A percentile compares a stretch with the other conserved stretches of the same genome.
Conservation (phyloP, 2,888 invertebrate species). For the Caenorhabditis macrosperma region DNA sequence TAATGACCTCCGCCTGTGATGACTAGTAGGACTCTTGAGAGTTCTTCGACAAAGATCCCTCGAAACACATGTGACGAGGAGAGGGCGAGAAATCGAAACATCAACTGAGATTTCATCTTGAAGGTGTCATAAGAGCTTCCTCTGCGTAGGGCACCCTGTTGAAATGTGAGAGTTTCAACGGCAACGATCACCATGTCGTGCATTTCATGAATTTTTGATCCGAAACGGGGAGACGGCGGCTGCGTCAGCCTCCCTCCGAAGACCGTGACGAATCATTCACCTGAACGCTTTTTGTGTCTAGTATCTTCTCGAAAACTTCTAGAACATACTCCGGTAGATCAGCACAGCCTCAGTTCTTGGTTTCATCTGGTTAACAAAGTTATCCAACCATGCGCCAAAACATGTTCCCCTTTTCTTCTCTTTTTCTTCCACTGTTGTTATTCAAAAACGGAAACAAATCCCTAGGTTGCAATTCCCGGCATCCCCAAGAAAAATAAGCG, state of each 20-base stretch:
- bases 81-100: conserved; percentile 12
- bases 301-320: not conserved
- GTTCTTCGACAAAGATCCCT: too few relatives aligned
- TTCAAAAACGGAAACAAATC: too few relatives aligned
- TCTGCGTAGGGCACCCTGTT: conserved; percentile 2
- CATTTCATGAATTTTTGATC: conserved; percentile 42
- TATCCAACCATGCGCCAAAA: too few relatives aligned
- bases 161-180: conserved; percentile 35
- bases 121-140: conserved; percentile 32
- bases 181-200: conserved; percentile 12
- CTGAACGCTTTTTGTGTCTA: not conserved
- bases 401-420: too few relatives aligned
- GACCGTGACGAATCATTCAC: not conserved
- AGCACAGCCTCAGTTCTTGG: too few relatives aligned
- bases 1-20: not conserved
- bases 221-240: not conserved
- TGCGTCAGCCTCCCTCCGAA: not conserved
- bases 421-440: too few relatives aligned
- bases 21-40: not conserved
- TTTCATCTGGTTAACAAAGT: too few relatives aligned
- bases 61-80: too few relatives aligned
- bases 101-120: conserved; percentile 31
- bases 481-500: too few relatives aligned
- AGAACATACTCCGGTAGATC: too few relatives aligned
- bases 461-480: not conserved